A percentile compares a stretch with the other conserved stretches of the same genome.
Evolutionary conservation across 1,140 invertebrate genomes (phyloP).

Genomic region (Drosophila melanica): DNA sequence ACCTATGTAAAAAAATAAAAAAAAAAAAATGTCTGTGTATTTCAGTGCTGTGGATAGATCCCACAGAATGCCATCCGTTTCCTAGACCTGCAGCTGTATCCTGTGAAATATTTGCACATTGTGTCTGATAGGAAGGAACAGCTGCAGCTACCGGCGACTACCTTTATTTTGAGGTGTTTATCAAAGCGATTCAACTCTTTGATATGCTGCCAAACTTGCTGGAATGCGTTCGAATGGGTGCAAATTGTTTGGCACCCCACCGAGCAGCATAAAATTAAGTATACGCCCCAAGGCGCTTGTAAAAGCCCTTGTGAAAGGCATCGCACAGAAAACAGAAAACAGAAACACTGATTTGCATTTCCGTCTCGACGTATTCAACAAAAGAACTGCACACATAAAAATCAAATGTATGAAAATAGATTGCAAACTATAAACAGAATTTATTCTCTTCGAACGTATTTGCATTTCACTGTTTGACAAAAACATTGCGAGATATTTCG

Average conservation of each 20-base stretch:
- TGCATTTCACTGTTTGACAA: slow-evolving; percentile 46
- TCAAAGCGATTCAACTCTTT: slow-evolving; percentile 62
- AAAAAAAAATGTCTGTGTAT: not conserved
- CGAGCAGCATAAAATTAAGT: slow-evolving; percentile 32
- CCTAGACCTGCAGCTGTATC: slow-evolving; percentile 18
- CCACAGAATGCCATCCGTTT: slow-evolving; percentile 17
- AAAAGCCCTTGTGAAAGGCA: not conserved
- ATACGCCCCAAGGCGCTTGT: slow-evolving; percentile 15
- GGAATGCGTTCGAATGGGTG: slow-evolving; percentile 5
- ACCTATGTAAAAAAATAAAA: too few species aligned
- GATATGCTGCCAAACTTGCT: slow-evolving; percentile 36
- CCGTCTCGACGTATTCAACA: too few species aligned
- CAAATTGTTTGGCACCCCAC: slow-evolving; percentile 28
- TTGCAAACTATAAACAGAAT: slow-evolving; percentile 2
- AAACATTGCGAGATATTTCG: slow-evolving; percentile 48
- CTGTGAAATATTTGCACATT: slow-evolving; percentile 42
- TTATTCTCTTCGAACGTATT: slow-evolving; percentile 1
- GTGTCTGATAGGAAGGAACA: slow-evolving; percentile 25
- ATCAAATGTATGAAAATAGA: not conserved
- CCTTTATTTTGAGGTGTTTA: slow-evolving; percentile 55
- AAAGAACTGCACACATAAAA: slow-evolving; percentile 16
- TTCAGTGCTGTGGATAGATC: slow-evolving; percentile 11
- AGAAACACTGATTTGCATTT: too few species aligned
- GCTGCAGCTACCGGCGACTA: not conserved
- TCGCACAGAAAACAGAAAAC: not conserved